Base-by-base conservation (phyloP, 2,113 vertebrate species). In the Glareola pratincola region DNA sequence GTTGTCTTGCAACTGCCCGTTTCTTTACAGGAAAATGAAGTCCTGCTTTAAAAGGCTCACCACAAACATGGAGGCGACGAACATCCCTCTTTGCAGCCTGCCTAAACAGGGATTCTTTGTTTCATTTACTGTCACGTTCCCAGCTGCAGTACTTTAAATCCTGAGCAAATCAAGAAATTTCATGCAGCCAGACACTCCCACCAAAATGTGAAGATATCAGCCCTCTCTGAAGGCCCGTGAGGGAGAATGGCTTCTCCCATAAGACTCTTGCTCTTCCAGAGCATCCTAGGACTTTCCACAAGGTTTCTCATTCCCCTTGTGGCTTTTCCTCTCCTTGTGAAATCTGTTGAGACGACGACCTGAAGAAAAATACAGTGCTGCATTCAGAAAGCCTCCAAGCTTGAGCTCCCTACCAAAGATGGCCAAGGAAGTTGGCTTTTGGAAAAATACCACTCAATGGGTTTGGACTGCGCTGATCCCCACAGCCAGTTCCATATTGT, bases 31-130 rank as follows among this genome's bases (percentile, higher is more conserved):
- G 16, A 78, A 79, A 90, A 67, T 32, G 22, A 82, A 85, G 27
- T 76, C 48, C 53, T 68, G 15, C 34, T 96, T 76, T 85, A 45
- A 85, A 85, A 83, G 71, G 17, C 14, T 90, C 48, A 54, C 43
- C 22, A 26, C 43, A 88, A 56, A 53, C 8, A 10, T n/a, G 19
- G 27, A 62, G 48, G 23, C 0, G 0, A 80, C 77, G 50, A 71
- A 57, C 41, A 69, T 91, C 24, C 14, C 16, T 41, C 41, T 77
- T 92, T 72, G 36, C 43, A 88, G 71, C 9, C 79, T 86, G 34
- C 59, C 39, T 73, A 47, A 71, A 48, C 3, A 69, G 23, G 8
- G 7, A 36, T 93, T 76, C 39, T 88, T 85, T 48, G 8, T 76
- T 90, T 74, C 36, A 56, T 92, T 90, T 82, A 37, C 27, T 53